Base-by-base conservation (phyloP, 1,140 invertebrate species). In the Ostrea denselamellosa region DNA sequence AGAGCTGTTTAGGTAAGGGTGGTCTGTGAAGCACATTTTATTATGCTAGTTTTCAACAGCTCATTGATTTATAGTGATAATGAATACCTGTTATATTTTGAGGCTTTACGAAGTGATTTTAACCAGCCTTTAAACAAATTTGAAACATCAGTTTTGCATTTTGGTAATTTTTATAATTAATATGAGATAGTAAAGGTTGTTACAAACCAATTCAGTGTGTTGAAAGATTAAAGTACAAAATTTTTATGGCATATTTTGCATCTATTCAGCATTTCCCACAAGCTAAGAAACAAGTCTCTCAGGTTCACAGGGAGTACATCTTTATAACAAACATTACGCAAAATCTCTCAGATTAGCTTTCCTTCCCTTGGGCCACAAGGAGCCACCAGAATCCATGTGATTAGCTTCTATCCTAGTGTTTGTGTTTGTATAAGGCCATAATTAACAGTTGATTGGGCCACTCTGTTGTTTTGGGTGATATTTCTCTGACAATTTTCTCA, bases 341-440 rank as follows among this genome's bases (percentile, higher is more conserved):
- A 77, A 77, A 28, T 77, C 25, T 14, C 9, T 12, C 34, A 62
- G 56, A 62, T 62, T 62, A 62, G 56, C 56, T 62, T 19, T 17
- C 17, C 68, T 77, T 77, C 68, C 68, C 28, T 9, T 34, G 10
- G 28, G 68, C 68, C 68, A 77, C 68, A 77, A 77, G 68, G 68
- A 77, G 68, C 68, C 68, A 25, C 22, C 28, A 77, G 17, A 77
- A 77, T 77, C 68, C 25, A 2, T 25, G 5, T 28, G 68, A 77
- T 77, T 77, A 77, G 68, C 68, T 25, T 77, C 25, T 77, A 77
- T 77, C 68, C 28, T 25, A 8, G 17, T 77, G 68, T 34, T 14
- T 44, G n/a, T 77, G 68, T 77, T 77, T 77, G 9, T 77, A 28
- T 77, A 77, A 77, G 68, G 68, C 25, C 68, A 77, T 77, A 77